Percentiles rank a stretch among this genome's conserved stretches.
Conservation (phyloP, 2,113 vertebrate species). For the Argyrosomus japonicus region DNA sequence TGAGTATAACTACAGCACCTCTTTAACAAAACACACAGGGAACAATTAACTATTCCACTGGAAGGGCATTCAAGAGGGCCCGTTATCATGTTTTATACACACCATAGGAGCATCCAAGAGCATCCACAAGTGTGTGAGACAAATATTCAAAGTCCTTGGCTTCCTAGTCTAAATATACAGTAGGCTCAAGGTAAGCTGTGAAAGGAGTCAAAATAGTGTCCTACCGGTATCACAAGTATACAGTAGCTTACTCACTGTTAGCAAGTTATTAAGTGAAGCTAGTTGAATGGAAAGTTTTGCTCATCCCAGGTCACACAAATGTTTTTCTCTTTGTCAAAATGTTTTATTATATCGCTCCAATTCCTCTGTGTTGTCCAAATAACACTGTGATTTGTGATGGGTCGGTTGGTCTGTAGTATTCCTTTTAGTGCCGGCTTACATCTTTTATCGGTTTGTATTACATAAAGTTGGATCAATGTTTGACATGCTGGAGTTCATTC, state of each 20-base stretch:
- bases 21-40: too few species aligned
- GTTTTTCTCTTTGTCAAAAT: not conserved
- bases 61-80: too few species aligned
- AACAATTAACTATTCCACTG: too few species aligned
- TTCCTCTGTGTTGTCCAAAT: not conserved
- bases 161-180: not conserved
- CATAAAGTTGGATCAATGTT: conserved; percentile 6
- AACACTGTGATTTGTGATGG: not conserved
- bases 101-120: too few species aligned
- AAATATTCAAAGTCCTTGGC: not conserved
- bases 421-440: not conserved
- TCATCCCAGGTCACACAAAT: not conserved
- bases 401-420: not conserved
- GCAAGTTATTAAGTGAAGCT: not conserved
- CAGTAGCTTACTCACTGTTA: not conserved
- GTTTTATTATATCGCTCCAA: not conserved
- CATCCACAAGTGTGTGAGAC: not conserved
- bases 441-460: not conserved
- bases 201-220: not conserved
- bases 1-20: too few species aligned
- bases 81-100: too few species aligned
- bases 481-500: not conserved
- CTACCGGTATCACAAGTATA: not conserved
- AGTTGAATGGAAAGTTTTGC: not conserved
- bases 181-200: not conserved